Evolutionary conservation across 2,888 invertebrate genomes (phyloP), one percentile per base, ranked within the genome.

Genomic region (Tetramorium bicarinatum): DNA sequence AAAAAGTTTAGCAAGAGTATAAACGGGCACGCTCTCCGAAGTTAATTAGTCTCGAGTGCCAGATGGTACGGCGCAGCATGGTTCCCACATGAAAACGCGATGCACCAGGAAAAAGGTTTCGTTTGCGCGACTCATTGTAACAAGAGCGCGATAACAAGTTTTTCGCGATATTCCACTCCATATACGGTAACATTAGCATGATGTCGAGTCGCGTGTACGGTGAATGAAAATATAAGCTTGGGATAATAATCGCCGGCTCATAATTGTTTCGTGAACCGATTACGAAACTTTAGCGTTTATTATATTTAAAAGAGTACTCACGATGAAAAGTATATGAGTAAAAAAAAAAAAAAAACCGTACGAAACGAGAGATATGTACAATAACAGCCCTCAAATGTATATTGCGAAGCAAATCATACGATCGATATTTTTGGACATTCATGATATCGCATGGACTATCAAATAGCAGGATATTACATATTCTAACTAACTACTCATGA

Each of bases 391-490:
- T n/a, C 7, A 15, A 29, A 79, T 62, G 41, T 82, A 88, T 11
- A 72, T 82, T 84, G 25, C 52, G n/a, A 18, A 56, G 49, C 66
- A 84, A 84, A 85, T 61, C 59, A 44, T 47, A 81, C 52, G 72
- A 86, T 88, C 21, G 13, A n/a, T n/a, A 49, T 8, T 49, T 84
- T 84, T 74, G 67, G 80, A 54, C 41, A 75, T 66, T 72, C n/a
- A 56, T 25, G 41, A 44, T 59, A 49, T 69, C 59, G 52, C n/a
- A 62, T 62, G 25, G 87, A 66, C 44, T 75, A 64, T 76, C 56
- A 47, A 69, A 62, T 67, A 61, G n/a, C 29, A 67, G 34, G 15
- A 69, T 77, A 69, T 79, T 69, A 7, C n/a, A 56, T 25, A 44
- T 54, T 15, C 41, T 44, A 64, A n/a, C 44, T 8, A 56, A 62